Percentiles rank a stretch among this genome's conserved stretches.
phyloP scores from a whole-genome alignment of 2,888 invertebrate species.

The Standfussiana lucernea region DNA sequence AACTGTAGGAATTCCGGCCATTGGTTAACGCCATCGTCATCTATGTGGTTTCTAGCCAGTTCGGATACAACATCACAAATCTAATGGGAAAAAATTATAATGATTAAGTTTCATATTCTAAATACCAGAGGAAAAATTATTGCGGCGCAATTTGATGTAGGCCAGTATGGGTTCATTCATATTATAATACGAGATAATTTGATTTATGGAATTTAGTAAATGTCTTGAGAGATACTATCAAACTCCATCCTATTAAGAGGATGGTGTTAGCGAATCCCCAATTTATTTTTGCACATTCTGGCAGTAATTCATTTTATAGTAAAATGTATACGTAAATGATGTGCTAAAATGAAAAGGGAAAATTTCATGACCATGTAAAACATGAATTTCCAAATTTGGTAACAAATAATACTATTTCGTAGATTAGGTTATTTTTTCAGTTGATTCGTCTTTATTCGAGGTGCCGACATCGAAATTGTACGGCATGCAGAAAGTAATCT shows the following conservation, averaged over 20 bases:
- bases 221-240: constrained; percentile 89
- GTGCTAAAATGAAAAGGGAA: constrained; percentile 43
- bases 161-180: neutral
- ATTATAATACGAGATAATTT: neutral
- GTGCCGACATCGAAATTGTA: neutral
- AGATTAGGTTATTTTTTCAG: neutral
- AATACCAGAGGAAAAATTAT: neutral
- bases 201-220: neutral
- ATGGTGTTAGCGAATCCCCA: constrained; percentile 89
- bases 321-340: constrained; percentile 81
- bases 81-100: constrained; percentile 68
- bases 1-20: constrained; percentile 99
- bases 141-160: neutral
- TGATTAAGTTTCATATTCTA: neutral
- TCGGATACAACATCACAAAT: constrained; percentile 99
- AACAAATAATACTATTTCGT: neutral
- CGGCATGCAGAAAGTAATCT: neutral
- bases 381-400: neutral
- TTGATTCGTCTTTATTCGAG: neutral
- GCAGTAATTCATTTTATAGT: constrained; percentile 80
- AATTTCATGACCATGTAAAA: neutral
- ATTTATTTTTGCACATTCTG: constrained; percentile 86
- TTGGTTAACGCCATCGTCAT: constrained; percentile 98
- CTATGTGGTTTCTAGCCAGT: constrained; percentile 97
- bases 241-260: constrained; percentile 84